phyloP scores from a whole-genome alignment of 2,797 vertebrate species.

The Percopsis omiscomaycus region DNA sequence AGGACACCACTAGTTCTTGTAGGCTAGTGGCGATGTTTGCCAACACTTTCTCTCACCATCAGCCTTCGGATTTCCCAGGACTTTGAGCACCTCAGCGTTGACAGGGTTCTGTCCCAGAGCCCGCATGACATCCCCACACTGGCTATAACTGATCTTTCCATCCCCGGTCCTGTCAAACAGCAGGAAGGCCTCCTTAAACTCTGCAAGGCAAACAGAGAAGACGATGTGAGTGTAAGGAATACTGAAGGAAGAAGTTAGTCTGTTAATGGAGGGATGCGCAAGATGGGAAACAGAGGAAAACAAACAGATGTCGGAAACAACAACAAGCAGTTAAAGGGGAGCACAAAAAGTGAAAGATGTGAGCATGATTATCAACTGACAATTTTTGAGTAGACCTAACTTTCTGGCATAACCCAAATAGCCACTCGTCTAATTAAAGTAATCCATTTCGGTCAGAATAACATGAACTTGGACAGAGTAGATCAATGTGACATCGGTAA shows the following conservation, averaged over 20 bases:
- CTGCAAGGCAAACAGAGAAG: slow-evolving; percentile 64
- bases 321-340: slow-evolving; percentile 25
- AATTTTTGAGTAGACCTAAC: too few relatives aligned
- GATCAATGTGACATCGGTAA: background rate
- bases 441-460: background rate
- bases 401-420: too few relatives aligned
- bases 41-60: slow-evolving; percentile 78
- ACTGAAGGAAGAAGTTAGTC: slow-evolving; percentile 5
- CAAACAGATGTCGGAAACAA: slow-evolving; percentile 6
- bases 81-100: slow-evolving; percentile 94
- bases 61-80: slow-evolving; percentile 92
- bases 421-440: too few relatives aligned
- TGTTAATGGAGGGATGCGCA: background rate
- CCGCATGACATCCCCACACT: slow-evolving; percentile 94
- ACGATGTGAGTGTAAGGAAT: slow-evolving; percentile 11
- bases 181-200: slow-evolving; percentile 95
- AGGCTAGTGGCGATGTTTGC: background rate
- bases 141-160: slow-evolving; percentile 88
- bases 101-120: slow-evolving; percentile 94
- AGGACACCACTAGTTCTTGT: background rate
- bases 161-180: slow-evolving; percentile 93
- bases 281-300: slow-evolving; percentile 1
- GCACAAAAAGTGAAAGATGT: slow-evolving; percentile 10
- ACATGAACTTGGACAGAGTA: background rate
- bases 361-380: background rate